Evolutionary conservation across 2,113 vertebrate genomes (phyloP).

Genomic region (Hippocampus comes): DNA sequence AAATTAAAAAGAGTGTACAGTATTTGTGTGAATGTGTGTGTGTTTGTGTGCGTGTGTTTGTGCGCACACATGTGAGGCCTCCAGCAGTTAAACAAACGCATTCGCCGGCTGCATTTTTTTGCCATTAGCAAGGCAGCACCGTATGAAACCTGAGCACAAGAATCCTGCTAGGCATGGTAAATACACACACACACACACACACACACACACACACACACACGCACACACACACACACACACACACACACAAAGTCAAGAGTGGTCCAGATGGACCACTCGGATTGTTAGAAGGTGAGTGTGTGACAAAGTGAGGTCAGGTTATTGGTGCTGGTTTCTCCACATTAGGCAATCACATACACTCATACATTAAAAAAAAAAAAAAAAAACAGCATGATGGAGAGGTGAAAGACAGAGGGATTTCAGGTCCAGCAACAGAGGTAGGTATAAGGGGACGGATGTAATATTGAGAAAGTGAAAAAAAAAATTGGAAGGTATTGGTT

Average conservation of each 20-base stretch:
- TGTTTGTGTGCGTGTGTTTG: too few species aligned
- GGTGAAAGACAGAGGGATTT: neutral
- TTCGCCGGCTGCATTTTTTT: conserved; percentile 52
- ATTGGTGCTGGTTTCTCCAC: conserved; percentile 47
- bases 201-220: conserved; percentile 8
- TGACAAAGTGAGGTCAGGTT: conserved; percentile 31
- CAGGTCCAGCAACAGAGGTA: neutral
- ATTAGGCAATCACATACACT: conserved; percentile 30
- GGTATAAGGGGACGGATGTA: neutral
- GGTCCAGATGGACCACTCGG: conserved; percentile 31
- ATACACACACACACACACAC: conserved; percentile 13
- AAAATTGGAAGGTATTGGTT: neutral
- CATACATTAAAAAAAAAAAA: neutral
- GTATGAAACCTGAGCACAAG: conserved; percentile 56
- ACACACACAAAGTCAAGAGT: conserved; percentile 7
- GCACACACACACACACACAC: conserved; percentile 10
- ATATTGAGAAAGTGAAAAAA: neutral
- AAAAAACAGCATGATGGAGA: neutral
- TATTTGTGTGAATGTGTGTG: too few species aligned
- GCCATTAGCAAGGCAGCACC: conserved; percentile 43
- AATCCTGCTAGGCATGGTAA: conserved; percentile 36
- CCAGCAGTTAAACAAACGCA: neutral
- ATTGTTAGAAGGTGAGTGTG: conserved; percentile 29
- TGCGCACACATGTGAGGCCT: neutral
- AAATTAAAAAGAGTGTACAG: neutral